phyloP scores from a whole-genome alignment of 2,113 vertebrate species.

The Corythornis vintsioides region DNA sequence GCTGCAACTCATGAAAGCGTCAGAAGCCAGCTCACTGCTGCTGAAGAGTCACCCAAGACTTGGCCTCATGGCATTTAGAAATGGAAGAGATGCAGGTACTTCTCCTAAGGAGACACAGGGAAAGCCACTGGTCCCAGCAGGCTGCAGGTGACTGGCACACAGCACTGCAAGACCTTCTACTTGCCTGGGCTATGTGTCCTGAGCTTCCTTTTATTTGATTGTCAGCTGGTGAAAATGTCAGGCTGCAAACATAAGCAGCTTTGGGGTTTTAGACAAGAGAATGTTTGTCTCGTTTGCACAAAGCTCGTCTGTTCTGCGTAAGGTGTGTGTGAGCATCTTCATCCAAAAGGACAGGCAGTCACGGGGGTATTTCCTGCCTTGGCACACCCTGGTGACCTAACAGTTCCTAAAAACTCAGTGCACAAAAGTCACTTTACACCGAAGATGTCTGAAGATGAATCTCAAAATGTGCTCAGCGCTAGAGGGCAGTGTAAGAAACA shows the following conservation, averaged over 20 bases:
- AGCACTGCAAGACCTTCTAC: background rate
- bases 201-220: background rate
- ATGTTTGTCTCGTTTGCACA: background rate
- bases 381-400: background rate
- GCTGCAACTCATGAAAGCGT: background rate
- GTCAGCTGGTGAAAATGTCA: background rate
- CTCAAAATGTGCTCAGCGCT: background rate
- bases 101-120: background rate
- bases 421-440: background rate
- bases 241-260: background rate
- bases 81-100: background rate
- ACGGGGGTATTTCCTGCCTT: background rate
- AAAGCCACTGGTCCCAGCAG: background rate
- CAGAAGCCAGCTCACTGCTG: background rate
- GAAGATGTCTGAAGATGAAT: background rate
- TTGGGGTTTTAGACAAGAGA: background rate
- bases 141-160: background rate
- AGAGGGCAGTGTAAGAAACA: slow-evolving; percentile 30
- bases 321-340: background rate
- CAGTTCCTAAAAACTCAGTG: background rate
- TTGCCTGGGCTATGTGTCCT: background rate
- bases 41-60: background rate
- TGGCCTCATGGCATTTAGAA: background rate
- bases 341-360: accelerated
- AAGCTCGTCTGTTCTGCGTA: background rate